These are phyloP conservation scores for Anabas testudineus DNA, from an alignment of 2,797 vertebrate genomes.

Conservation along the genomic window DNA sequence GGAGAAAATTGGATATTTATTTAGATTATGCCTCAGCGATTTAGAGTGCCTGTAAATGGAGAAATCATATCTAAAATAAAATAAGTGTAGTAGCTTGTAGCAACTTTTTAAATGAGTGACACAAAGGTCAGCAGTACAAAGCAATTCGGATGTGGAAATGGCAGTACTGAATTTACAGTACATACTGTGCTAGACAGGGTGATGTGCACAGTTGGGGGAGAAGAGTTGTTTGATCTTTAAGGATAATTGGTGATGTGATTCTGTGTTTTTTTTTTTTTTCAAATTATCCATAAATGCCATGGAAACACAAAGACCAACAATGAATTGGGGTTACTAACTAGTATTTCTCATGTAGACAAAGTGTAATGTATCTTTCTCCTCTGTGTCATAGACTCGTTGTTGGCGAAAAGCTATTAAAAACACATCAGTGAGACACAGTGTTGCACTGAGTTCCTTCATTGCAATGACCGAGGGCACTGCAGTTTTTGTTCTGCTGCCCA, in stretches of 20 bases:
- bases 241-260: background rate
- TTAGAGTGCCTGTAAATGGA: conserved; percentile 1
- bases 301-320: background rate
- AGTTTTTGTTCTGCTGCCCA: too few relatives aligned
- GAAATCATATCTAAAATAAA: background rate
- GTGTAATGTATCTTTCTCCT: background rate
- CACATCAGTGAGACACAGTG: background rate
- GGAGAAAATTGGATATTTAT: background rate
- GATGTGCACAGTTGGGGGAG: background rate
- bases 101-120: background rate
- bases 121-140: background rate
- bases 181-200: background rate
- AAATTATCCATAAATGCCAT: background rate
- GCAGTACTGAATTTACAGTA: background rate
- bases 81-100: background rate
- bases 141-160: background rate
- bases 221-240: background rate
- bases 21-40: background rate
- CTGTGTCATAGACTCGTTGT: background rate
- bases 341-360: background rate
- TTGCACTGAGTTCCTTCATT: background rate
- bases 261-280: background rate
- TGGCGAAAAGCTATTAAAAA: background rate
- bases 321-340: background rate
- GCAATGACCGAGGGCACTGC: background rate